Percentiles rank a stretch among this genome's conserved stretches.
These are phyloP conservation scores for Sylvilagus bachmani DNA, from an alignment of 2,113 vertebrate genomes.

Conservation along the genomic window DNA sequence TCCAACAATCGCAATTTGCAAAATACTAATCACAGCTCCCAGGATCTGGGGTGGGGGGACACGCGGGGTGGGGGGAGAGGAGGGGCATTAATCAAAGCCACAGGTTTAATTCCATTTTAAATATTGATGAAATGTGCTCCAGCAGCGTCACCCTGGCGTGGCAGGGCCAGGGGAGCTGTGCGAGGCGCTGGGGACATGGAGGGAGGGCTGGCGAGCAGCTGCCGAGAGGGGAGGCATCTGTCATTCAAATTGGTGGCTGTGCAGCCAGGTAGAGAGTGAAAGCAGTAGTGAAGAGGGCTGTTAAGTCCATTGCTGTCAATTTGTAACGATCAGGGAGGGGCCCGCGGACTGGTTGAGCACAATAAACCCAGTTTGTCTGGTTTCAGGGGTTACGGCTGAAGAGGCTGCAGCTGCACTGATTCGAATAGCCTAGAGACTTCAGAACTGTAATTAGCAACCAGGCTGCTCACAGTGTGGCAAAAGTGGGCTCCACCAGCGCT, in stretches of 20 bases:
- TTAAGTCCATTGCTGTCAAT: constrained; percentile 98
- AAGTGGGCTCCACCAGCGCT: constrained; percentile 93
- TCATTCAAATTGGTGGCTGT: constrained; percentile 94
- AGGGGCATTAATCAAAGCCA: constrained; percentile 90
- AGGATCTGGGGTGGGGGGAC: constrained; percentile 80
- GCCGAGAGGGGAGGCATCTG: constrained; percentile 91
- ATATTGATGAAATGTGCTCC: constrained; percentile 93
- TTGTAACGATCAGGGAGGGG: constrained; percentile 97
- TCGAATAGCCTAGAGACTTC: constrained; percentile 94
- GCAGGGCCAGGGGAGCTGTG: constrained; percentile 88
- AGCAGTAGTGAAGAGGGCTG: constrained; percentile 97
- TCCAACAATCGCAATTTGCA: constrained; percentile 91
- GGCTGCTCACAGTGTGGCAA: constrained; percentile 93
- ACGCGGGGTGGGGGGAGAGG: too few relatives aligned
- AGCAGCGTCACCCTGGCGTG: constrained; percentile 90
- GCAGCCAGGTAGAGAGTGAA: constrained; percentile 97
- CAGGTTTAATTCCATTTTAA: constrained; percentile 95
- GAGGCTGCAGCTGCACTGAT: constrained; percentile 99
- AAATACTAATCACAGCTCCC: constrained; percentile 93
- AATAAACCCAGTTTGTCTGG: constrained; percentile 95
- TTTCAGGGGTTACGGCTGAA: constrained; percentile 97
- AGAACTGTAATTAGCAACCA: constrained; percentile 98
- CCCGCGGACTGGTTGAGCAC: constrained; percentile 95
- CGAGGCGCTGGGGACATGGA: constrained; percentile 86
- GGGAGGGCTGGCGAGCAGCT: constrained; percentile 93